Evolutionary conservation across 2,797 vertebrate genomes (phyloP).

Genomic region (Mionectes olivaceus): DNA sequence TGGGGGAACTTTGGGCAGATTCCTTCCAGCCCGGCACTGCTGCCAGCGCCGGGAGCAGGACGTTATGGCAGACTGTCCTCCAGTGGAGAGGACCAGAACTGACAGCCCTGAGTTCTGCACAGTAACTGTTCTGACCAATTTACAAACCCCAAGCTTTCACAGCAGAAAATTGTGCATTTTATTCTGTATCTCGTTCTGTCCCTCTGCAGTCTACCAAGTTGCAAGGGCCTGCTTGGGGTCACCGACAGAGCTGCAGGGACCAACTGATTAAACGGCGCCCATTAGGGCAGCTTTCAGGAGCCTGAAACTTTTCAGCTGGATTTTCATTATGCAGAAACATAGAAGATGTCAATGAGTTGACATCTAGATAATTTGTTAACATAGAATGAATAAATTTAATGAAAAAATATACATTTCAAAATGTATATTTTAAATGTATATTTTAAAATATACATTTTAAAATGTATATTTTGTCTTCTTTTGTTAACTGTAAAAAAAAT

Average conservation of each 20-base stretch:
- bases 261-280: not conserved
- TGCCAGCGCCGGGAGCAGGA: not conserved
- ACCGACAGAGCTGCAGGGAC: not conserved
- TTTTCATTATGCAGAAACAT: not conserved
- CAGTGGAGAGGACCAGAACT: conserved; percentile 35
- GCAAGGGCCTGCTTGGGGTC: not conserved
- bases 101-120: not conserved
- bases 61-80: not conserved
- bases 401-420: not conserved
- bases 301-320: not conserved
- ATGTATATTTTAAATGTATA: not conserved
- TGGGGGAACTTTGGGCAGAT: not conserved
- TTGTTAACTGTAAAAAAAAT: not conserved
- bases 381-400: not conserved
- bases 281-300: not conserved
- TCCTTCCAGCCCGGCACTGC: not conserved
- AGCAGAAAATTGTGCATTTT: not conserved
- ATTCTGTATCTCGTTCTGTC: not conserved
- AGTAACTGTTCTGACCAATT: accelerated
- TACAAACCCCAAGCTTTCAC: not conserved
- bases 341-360: not conserved
- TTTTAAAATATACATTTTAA: not conserved
- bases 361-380: not conserved
- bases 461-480: not conserved
- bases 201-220: not conserved